Base-by-base conservation (phyloP, 2,888 invertebrate species). In the Pecten maximus region DNA sequence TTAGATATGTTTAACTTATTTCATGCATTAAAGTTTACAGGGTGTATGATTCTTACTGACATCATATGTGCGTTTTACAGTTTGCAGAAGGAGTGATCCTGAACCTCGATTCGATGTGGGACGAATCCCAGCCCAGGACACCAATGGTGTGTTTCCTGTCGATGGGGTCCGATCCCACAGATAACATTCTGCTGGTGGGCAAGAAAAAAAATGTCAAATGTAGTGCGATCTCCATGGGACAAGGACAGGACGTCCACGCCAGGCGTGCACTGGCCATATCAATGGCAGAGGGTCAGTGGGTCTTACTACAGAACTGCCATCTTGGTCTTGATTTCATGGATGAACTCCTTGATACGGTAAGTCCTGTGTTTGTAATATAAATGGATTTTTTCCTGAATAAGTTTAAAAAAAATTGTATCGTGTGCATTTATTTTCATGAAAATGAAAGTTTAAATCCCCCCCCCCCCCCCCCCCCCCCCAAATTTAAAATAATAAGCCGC, bases 161-260 rank as follows among this genome's bases (percentile, higher is more conserved):
- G 0, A 99, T 98, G 95, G 99, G 99, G 0, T 99, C 99, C 0
- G 99, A 99, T 97, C 99, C 99, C 0, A 99, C 99, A n/a, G 98
- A 98, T 16, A 99, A 99, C 97, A 99, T 99, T 93, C 98, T 98
- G 86, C 97, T 97, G 16, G 97, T 99, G 88, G 98, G 99, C 0
- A 99, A 99, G 97, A 97, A 98, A 89, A 98, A 98, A 97, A 98
- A 98, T 95, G 98, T 98, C 91, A 97, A 95, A 40, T 97, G 96
- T 94, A 98, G 98, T 96, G 98, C 98, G 28, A 74, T 99, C 8
- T 99, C 99, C 10, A 99, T 99, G 99, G 99, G 99, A 2, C 99
- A 99, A 97, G 99, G 99, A 0, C 99, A 99, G 97, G 99, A 98
- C 96, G 97, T 98, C 95, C 98, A 98, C 92, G 99, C 99, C 0